Percentiles rank a stretch among this genome's conserved stretches.
Conservation (phyloP, 2,113 vertebrate genomes). For the Pseudonaja textilis region DNA sequence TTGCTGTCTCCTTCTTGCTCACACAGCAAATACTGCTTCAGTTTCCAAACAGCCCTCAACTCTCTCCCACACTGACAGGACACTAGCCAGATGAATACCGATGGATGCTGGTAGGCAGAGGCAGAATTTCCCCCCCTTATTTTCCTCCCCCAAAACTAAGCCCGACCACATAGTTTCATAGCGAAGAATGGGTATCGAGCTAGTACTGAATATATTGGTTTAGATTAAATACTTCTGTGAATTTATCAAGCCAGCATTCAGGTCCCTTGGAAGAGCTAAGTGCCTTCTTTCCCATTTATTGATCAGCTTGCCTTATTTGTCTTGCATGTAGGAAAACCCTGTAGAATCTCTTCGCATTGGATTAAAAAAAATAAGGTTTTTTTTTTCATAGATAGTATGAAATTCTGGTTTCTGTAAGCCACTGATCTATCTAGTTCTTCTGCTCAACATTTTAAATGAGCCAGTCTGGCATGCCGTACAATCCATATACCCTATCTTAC, state of each 20-base stretch:
- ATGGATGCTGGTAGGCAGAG: too few relatives aligned
- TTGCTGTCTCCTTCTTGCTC: too few relatives aligned
- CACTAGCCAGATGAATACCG: too few relatives aligned
- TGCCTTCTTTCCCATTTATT: slow-evolving; percentile 48
- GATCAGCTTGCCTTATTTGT: slow-evolving; percentile 61
- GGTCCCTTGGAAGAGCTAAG: slow-evolving; percentile 15
- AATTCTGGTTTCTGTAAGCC: slow-evolving; percentile 65
- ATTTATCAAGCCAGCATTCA: background rate
- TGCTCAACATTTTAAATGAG: slow-evolving; percentile 41
- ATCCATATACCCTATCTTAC: slow-evolving; percentile 30
- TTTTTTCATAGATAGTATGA: slow-evolving; percentile 54
- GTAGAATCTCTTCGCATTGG: slow-evolving; percentile 55
- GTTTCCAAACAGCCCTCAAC: too few relatives aligned
- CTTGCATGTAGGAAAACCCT: slow-evolving; percentile 54
- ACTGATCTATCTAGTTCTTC: slow-evolving; percentile 33
- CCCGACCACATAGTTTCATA: too few relatives aligned
- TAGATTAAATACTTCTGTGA: background rate
- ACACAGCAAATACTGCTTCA: too few relatives aligned
- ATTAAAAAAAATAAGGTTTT: slow-evolving; percentile 60
- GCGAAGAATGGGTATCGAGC: too few relatives aligned
- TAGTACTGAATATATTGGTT: background rate
- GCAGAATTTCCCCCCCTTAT: too few relatives aligned
- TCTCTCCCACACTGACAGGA: too few relatives aligned
- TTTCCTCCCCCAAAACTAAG: too few relatives aligned
- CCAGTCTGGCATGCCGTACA: slow-evolving; percentile 46